Evolutionary conservation across 2,888 invertebrate species (phyloP).

Genomic region (Eueremaeus valkanovi): DNA sequence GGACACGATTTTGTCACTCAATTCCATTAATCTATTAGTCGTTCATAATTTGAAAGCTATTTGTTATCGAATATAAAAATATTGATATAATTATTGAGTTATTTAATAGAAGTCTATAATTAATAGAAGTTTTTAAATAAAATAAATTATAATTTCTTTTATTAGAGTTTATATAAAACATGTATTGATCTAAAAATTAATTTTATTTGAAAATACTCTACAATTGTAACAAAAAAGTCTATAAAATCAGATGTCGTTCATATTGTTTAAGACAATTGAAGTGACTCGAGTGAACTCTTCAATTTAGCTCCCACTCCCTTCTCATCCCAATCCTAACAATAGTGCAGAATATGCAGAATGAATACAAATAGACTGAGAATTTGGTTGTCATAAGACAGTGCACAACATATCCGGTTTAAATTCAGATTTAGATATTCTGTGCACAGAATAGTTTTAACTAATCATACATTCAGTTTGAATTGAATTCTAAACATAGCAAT

Average conservation of each 20-base stretch:
- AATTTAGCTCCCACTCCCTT: not conserved
- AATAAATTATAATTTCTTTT: no score
- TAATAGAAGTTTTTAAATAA: no score
- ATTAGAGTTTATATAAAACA: no score
- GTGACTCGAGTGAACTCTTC: not conserved
- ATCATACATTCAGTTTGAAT: no score
- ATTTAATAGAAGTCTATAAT: no score
- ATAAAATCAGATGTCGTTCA: conserved; percentile 1
- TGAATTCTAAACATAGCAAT: no score
- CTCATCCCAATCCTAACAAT: not conserved
- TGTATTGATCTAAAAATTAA: no score
- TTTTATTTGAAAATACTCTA: not conserved
- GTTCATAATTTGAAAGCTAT: not conserved
- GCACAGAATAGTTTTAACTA: no score
- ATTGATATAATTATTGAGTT: no score
- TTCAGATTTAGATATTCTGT: not conserved
- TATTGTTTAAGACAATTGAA: conserved; percentile 1
- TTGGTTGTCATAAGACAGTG: not conserved
- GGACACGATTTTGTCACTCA: not conserved
- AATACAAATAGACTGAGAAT: conserved; percentile 30
- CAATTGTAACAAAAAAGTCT: not conserved
- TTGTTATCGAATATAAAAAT: no score
- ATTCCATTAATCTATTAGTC: not conserved
- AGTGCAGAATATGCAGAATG: not conserved
- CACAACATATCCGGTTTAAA: not conserved